Conservation (phyloP, 2,888 invertebrate species). For the Eristalinus aeneus region DNA sequence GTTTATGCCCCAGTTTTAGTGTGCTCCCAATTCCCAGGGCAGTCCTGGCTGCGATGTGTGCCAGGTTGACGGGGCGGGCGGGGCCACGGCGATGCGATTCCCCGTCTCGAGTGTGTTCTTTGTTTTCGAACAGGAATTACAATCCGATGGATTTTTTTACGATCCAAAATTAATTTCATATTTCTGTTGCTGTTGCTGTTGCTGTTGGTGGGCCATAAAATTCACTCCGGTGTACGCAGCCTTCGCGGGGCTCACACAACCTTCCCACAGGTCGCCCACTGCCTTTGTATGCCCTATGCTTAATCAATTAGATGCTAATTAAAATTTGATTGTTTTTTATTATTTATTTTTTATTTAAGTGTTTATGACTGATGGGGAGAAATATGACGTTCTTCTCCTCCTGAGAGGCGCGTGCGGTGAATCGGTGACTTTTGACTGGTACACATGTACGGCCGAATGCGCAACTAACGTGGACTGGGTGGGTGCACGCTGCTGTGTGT, state of each 20-base stretch:
- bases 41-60: background rate
- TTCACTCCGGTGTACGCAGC: slow-evolving; percentile 11
- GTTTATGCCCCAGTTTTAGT: slow-evolving; percentile 40
- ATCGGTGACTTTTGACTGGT: background rate
- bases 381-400: slow-evolving; percentile 15
- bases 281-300: slow-evolving; percentile 27
- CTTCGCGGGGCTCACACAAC: background rate
- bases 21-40: background rate
- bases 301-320: slow-evolving; percentile 68
- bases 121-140: background rate
- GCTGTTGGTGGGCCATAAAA: slow-evolving; percentile 54
- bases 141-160: slow-evolving; percentile 47
- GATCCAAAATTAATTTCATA: slow-evolving; percentile 56
- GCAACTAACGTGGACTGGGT: background rate
- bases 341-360: slow-evolving; percentile 62
- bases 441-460: background rate
- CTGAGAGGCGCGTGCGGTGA: slow-evolving; percentile 11
- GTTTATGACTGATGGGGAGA: slow-evolving; percentile 32
- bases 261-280: background rate
- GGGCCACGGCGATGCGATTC: too few species aligned
- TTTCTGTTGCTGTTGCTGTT: slow-evolving; percentile 24
- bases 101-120: slow-evolving; percentile 25
- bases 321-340: slow-evolving; percentile 65
- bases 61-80: background rate
- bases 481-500: background rate